These are phyloP conservation scores for Heliconius eleuchia DNA, from an alignment of 1,140 invertebrate genomes.

Conservation along the genomic window DNA sequence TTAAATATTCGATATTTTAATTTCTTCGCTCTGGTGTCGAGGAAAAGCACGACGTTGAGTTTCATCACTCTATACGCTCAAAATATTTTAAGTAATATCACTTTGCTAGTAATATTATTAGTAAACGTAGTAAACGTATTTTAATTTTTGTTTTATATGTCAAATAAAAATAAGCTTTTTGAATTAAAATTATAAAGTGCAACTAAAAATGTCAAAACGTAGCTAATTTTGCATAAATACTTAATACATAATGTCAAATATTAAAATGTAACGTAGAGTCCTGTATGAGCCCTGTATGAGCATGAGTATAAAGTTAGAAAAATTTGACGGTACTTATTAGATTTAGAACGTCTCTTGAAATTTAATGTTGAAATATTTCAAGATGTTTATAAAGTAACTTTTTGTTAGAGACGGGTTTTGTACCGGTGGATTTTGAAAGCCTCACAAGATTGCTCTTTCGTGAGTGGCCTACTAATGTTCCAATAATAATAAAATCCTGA, in stretches of 20 bases:
- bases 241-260: not conserved
- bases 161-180: too few species aligned
- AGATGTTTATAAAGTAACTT: conserved; percentile 30
- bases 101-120: too few species aligned
- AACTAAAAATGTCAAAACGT: too few species aligned
- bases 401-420: conserved; percentile 24
- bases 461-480: conserved; percentile 22
- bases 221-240: too few species aligned
- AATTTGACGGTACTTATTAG: conserved; percentile 23
- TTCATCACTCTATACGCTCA: too few species aligned
- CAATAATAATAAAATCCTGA: conserved; percentile 15
- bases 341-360: conserved; percentile 24
- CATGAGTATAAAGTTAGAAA: conserved; percentile 21
- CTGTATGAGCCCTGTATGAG: not conserved
- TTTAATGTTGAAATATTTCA: conserved; percentile 26
- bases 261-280: not conserved
- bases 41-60: too few species aligned
- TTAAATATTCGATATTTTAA: too few species aligned
- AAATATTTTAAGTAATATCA: too few species aligned
- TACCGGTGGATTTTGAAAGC: conserved; percentile 15
- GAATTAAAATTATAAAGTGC: too few species aligned
- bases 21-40: too few species aligned
- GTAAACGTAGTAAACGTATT: too few species aligned
- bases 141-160: too few species aligned
- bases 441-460: conserved; percentile 15